Base-by-base conservation (phyloP, 2,113 vertebrate species). In the Muntiacus muntjak region DNA sequence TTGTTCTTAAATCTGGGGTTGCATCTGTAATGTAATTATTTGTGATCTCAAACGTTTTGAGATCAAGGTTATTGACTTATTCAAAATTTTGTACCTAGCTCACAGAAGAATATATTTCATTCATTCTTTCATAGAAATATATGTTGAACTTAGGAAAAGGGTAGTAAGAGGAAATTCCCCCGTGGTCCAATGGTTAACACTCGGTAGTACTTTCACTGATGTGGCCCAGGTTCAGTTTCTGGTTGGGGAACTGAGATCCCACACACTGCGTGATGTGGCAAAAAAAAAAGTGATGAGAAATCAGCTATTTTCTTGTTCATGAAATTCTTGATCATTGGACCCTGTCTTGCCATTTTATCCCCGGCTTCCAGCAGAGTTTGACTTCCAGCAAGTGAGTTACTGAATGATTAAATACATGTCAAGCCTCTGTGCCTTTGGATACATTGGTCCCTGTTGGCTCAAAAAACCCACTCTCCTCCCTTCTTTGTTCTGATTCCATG, bases 101-200 rank as follows among this genome's bases (percentile, higher is more conserved):
- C 67, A 71, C 74, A 62, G 36, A 60, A 79, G 47, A 89, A 9
- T 92, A 17, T 55, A 60, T 94, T 89, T 50, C 6, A 83, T 78
- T 96, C 54, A 64, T 96, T 93, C 40, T 91, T 93, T 91, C 36
- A 36, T 33, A 92, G 76, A 95, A 95, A 40, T 96, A 40, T 45
- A 17, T 89, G 8, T 89, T 91, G 64, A 91, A 67, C 47, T 87
- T 93, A 74, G 15, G 67, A 64, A 43, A 13, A 58, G 12, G 89
- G 6, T 67, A n/a, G 96, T 95, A 23, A 83, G 52, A 64, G 71
- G 71, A 26, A 76, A 76, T 76, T 76, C 71, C 40, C 71, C 25
- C 1, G 6, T 74, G 5, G n/a, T 74, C 21, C 67, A 74, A 13
- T 74, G 19, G 19, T 74, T 74, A 40, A 71, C 1, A 74, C 36